Evolutionary conservation across 2,888 invertebrate species (phyloP).

Genomic region (Halictus quadricinctus): DNA sequence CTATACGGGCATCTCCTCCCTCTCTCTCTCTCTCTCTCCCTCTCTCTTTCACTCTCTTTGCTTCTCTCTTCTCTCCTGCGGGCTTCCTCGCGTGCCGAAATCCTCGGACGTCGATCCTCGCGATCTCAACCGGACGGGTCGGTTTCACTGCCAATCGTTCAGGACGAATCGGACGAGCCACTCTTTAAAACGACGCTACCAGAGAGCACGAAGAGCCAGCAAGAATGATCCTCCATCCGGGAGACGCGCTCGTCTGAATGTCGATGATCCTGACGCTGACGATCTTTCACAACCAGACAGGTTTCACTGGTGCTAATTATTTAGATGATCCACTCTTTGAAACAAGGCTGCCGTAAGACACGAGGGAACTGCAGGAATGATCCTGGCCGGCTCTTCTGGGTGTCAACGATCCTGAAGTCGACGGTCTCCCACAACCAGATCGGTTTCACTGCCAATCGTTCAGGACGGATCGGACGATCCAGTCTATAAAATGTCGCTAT

Average conservation of each 20-base stretch:
- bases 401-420: background rate
- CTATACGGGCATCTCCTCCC: conserved; percentile 27
- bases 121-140: conserved; percentile 12
- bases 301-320: background rate
- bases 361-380: no score
- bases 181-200: background rate
- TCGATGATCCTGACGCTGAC: conserved; percentile 34
- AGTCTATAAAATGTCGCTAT: no score
- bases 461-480: background rate
- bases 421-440: background rate
- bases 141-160: conserved; percentile 8
- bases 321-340: background rate
- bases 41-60: background rate
- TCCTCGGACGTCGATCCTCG: background rate
- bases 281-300: background rate
- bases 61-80: background rate
- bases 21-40: background rate
- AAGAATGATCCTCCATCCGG: background rate
- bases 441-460: background rate
- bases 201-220: background rate
- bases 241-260: background rate
- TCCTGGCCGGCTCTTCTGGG: background rate
- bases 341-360: background rate
- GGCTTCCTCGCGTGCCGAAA: background rate
- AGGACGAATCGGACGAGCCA: background rate